Percentiles rank a stretch among this genome's conserved stretches.
Evolutionary conservation across 2,113 vertebrate species (phyloP).

Genomic region (Ophthalmolycus amberensis): DNA sequence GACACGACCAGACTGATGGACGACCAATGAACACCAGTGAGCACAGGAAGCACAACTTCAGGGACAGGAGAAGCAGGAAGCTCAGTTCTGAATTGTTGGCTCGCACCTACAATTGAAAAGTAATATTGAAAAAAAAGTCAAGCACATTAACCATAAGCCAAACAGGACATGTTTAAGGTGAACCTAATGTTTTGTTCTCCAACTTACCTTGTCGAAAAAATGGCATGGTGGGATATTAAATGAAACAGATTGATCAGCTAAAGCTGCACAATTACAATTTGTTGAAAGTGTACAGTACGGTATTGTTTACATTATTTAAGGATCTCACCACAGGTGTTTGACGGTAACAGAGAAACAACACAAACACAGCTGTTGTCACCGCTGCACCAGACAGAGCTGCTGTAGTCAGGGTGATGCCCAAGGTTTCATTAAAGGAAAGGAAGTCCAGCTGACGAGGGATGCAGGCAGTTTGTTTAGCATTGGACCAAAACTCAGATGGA

Average conservation of each 20-base stretch:
- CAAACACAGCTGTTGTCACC: slow-evolving; percentile 76
- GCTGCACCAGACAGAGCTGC: slow-evolving; percentile 72
- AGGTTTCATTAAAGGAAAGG: slow-evolving; percentile 77
- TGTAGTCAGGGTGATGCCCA: slow-evolving; percentile 78
- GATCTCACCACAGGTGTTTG: slow-evolving; percentile 74
- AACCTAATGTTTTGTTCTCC: not conserved
- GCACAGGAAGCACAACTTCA: slow-evolving; percentile 83
- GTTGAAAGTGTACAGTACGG: not conserved
- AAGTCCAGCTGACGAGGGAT: slow-evolving; percentile 78
- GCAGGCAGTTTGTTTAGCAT: slow-evolving; percentile 70
- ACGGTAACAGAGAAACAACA: slow-evolving; percentile 72
- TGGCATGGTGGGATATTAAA: not conserved
- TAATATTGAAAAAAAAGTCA: not conserved
- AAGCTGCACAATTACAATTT: not conserved
- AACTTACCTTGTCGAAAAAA: not conserved
- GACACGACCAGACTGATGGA: slow-evolving; percentile 76
- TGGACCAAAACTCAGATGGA: slow-evolving; percentile 82
- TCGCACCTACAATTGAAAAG: slow-evolving; percentile 58
- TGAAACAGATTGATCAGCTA: not conserved
- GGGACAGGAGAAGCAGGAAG: slow-evolving; percentile 80
- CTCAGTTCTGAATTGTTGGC: slow-evolving; percentile 85
- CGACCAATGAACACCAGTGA: slow-evolving; percentile 82
- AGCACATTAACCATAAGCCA: not conserved
- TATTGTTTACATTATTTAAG: not conserved
- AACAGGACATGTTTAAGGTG: not conserved